Evolutionary conservation across 2,113 vertebrate species (phyloP), one percentile per base, ranked within the genome.

Genomic region (Erpornis zantholeuca): DNA sequence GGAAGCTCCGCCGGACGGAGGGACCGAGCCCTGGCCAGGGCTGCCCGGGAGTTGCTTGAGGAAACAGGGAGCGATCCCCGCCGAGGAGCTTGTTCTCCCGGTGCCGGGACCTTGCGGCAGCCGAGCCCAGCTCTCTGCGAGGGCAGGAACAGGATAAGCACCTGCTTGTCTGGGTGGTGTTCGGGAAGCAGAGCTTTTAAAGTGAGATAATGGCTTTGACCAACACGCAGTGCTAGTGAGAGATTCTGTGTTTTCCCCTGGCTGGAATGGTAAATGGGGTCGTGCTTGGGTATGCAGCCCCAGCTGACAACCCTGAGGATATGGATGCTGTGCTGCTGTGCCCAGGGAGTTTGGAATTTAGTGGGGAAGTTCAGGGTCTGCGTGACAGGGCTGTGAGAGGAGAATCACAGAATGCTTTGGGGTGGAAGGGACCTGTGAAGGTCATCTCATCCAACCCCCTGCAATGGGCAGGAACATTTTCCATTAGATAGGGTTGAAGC

Each of bases 231-330:
- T 1, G n/a, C 31, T 1, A 15, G 45, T 16, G 3, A 20, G 25
- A 23, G 28, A 6, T 19, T 22, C 16, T 6, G 40, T 42, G 63
- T 25, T 61, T 69, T 56, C 13, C 12, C 1, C 47, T 8, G 6
- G 33, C 4, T 15, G 14, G 9, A 47, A 2, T 10, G 4, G 11
- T 8, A 0, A 6, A 1, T 5, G 9, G 2, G 5, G 4, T 1
- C 5, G 35, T 22, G 59, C 44, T 6, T 5, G 64, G 25, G n/a
- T 12, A 47, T 18, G 42, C 8, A 54, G 35, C 61, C 9, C 17
- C 36, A 15, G 13, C 92, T 5, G 38, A 3, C 15, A n/a, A 0
- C 40, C 70, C 47, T 6, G 40, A 6, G 85, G 33, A 16, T 6
- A 7, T 0, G 40, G 45, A 21, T 10, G 11, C 45, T 25, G 50